Conservation (phyloP, 1,140 invertebrate genomes). For the Euura saliciscinereae region DNA sequence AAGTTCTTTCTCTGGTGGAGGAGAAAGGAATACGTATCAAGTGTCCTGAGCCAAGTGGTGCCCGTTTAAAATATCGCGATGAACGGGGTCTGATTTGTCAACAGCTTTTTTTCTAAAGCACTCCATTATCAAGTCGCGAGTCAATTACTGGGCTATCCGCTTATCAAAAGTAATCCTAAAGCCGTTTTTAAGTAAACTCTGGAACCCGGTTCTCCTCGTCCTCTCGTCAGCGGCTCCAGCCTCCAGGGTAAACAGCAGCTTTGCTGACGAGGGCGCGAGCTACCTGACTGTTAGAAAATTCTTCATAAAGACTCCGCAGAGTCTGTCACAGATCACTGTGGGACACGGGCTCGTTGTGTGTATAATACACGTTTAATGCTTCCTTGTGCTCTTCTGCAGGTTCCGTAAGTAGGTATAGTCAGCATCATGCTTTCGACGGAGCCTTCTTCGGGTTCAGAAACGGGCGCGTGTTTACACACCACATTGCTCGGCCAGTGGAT, state of each 20-base stretch:
- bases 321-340: neutral
- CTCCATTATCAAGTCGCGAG: neutral
- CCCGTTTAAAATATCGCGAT: too few relatives aligned
- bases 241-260: neutral
- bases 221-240: neutral
- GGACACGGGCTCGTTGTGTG: too few relatives aligned
- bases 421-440: neutral
- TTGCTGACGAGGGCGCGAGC: neutral
- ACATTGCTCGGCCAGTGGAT: conserved; percentile 31
- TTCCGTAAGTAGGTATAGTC: too few relatives aligned
- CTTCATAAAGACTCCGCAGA: neutral
- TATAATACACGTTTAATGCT: too few relatives aligned
- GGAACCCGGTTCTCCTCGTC: neutral
- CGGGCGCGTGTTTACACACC: conserved; percentile 41
- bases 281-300: neutral
- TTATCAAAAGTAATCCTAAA: conserved; percentile 5
- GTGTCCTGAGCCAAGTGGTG: too few relatives aligned
- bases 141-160: neutral
- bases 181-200: neutral
- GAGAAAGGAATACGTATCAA: too few relatives aligned
- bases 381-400: too few relatives aligned
- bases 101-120: too few relatives aligned
- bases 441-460: neutral
- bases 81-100: too few relatives aligned
- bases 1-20: too few relatives aligned